Evolutionary conservation across 30 jellyfish, hydroid and myxozoan species (phyloP), one percentile per base, ranked within the genome.

Genomic region (Morbakka virulenta): DNA sequence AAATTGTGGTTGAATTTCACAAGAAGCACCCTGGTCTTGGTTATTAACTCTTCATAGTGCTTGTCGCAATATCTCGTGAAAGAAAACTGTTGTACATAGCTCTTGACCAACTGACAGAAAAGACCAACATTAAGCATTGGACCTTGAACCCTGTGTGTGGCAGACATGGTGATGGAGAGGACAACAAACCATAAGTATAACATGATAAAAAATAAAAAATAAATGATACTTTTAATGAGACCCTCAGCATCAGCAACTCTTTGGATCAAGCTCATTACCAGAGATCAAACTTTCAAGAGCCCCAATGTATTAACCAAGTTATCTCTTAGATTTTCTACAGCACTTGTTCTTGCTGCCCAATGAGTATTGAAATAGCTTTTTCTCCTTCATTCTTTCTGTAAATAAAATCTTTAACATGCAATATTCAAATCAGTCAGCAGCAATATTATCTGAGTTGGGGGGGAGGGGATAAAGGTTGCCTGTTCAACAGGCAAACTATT

Each of bases 71-170:
- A 6, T 4, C 74, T 12, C 74, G 31, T 62, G 4, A 50, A 12
- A 12, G 74, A 4, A 12, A 62, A 62, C 74, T 62, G 74, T 9
- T 24, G 53, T 21, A 62, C 52, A 24, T 50, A 62, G 2, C 53
- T 24, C 52, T 62, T 6, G 31, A 62, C 52, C 52, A 62, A 26
- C 53, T 62, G 84, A 72, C 72, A 72, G 30, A 73, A 72, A 3
- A 41, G 24, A 62, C 72, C 84, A 50, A 72, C 30, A 72, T 72
- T 47, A 47, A 72, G 74, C 22, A 72, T 29, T 6, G 84, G 84
- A 35, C 84, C 81, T 47, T 72, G 84, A 72, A 72, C 84, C 84
- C 34, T 74, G 76, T 74, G 76, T 41, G 86, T 74, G 29, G 35
- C 76, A 74, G 86, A 75, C 57, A 52, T 74, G 32, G 86, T 74